Evolutionary conservation across 2,113 vertebrate species (phyloP), one percentile per base, ranked within the genome.

Genomic region (Chloroceryle aenea): DNA sequence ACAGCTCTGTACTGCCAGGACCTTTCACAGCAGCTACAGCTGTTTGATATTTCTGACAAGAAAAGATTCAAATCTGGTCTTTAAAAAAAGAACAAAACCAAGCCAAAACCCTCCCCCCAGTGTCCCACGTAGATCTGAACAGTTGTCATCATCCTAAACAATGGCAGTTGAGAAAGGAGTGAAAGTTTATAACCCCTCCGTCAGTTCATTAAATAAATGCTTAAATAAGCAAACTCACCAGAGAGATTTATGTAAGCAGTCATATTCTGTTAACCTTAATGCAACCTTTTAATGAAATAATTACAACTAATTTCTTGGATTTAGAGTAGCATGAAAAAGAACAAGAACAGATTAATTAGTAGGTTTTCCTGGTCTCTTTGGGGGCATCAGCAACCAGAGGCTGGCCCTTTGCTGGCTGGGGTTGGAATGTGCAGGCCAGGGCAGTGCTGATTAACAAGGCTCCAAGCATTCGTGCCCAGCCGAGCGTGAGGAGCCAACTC

Each of bases 231-330:
- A 94, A 95, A 93, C 75, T 87, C 87, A 62, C 71, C 69, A 27
- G 67, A 85, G 77, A 91, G 34, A 88, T 93, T 93, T 94, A 90
- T 88, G 56, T 90, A 96, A 97, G 88, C 84, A 74, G 82, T 97
- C 87, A 67, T 93, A 85, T 72, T 97, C 96, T 94, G 80, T 96
- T 98, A 97, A 94, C 92, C 90, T 95, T 96, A 89, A 86, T 76
- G n/a, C 84, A 97, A 86, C 89, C 96, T 98, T 98, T 94, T 97
- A 97, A 96, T 89, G 73, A 96, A 97, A 96, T 95, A 96, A 68
- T 98, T 94, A 96, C 95, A 95, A 86, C 71, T 95, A 90, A 95
- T 97, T 88, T 97, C 87, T 96, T 87, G 94, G 87, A 83, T 91
- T 95, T 97, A 88, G 69, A 96, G 48, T 64, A 94, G 82, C 96